These are phyloP conservation scores for Pocillopora grandis DNA, from an alignment of 92 coral and sea anemone species.

Conservation along the genomic window DNA sequence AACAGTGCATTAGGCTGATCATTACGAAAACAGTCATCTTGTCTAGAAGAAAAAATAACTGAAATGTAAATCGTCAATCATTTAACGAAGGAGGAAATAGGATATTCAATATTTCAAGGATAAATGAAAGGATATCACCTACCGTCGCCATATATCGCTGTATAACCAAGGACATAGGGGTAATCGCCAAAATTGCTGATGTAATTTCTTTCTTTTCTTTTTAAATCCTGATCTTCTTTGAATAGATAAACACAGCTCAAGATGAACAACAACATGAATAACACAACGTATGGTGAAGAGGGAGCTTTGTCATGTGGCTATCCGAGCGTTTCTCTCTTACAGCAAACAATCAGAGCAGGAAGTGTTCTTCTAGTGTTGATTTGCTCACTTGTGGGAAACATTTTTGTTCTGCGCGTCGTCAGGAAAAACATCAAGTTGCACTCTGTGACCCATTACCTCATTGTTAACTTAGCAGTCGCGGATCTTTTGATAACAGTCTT, in stretches of 20 bases:
- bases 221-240: not conserved
- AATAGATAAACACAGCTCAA: not conserved
- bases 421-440: conserved; percentile 31
- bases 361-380: conserved; percentile 11
- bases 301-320: conserved; percentile 2
- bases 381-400: conserved; percentile 28
- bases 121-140: not conserved
- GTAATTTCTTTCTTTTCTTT: not conserved
- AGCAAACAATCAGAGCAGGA: conserved; percentile 17
- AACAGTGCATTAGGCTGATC: not conserved
- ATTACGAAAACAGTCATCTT: not conserved
- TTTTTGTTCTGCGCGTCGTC: conserved; percentile 34
- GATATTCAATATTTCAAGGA: not conserved
- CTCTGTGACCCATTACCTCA: conserved; percentile 34
- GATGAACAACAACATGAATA: conserved; percentile 20
- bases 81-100: not conserved
- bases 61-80: no score
- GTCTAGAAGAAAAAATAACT: not conserved
- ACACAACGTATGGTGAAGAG: not conserved
- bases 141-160: not conserved
- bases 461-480: conserved; percentile 37
- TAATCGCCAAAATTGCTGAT: not conserved
- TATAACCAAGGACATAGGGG: not conserved
- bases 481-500: conserved; percentile 40
- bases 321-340: conserved; percentile 11